A percentile compares a stretch with the other conserved stretches of the same genome.
Conservation (phyloP, 1,140 invertebrate species). For the Anoplophora glabripennis region DNA sequence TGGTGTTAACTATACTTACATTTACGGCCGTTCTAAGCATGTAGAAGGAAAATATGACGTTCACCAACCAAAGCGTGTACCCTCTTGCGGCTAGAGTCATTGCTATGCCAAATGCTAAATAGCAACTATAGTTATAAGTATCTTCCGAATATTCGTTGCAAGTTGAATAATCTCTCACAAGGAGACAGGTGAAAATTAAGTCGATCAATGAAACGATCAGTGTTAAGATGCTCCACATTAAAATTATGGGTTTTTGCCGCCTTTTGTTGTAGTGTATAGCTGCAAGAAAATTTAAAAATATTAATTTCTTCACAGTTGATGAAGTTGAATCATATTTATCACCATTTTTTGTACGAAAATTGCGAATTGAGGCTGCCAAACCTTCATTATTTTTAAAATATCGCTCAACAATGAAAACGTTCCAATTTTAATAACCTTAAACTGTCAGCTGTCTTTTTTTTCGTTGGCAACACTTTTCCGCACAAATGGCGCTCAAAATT, state of each 20-base stretch:
- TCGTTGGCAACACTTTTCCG: too few relatives aligned
- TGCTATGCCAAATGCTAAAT: slow-evolving; percentile 29
- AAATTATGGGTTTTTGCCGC: slow-evolving; percentile 8
- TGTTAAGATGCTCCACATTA: slow-evolving; percentile 10
- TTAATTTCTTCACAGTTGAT: too few relatives aligned
- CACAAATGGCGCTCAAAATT: too few relatives aligned
- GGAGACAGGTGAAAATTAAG: slow-evolving; percentile 17
- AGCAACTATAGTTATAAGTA: slow-evolving; percentile 30
- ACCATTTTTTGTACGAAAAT: too few relatives aligned
- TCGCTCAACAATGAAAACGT: too few relatives aligned
- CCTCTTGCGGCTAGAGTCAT: slow-evolving; percentile 32
- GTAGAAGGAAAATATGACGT: slow-evolving; percentile 21
- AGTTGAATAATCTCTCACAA: slow-evolving; percentile 23
- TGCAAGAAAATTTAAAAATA: slow-evolving; percentile 44
- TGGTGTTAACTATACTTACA: slow-evolving; percentile 1
- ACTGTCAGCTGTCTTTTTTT: too few relatives aligned
- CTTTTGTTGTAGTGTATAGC: slow-evolving; percentile 22
- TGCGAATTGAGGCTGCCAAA: too few relatives aligned
- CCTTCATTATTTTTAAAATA: too few relatives aligned
- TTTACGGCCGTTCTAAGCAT: neutral
- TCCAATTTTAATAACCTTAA: too few relatives aligned
- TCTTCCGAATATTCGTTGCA: slow-evolving; percentile 37
- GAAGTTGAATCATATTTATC: too few relatives aligned
- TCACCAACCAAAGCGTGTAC: slow-evolving; percentile 31
- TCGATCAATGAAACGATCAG: slow-evolving; percentile 19